phyloP scores from a whole-genome alignment of 2,113 vertebrate species.

The Physeter macrocephalus region DNA sequence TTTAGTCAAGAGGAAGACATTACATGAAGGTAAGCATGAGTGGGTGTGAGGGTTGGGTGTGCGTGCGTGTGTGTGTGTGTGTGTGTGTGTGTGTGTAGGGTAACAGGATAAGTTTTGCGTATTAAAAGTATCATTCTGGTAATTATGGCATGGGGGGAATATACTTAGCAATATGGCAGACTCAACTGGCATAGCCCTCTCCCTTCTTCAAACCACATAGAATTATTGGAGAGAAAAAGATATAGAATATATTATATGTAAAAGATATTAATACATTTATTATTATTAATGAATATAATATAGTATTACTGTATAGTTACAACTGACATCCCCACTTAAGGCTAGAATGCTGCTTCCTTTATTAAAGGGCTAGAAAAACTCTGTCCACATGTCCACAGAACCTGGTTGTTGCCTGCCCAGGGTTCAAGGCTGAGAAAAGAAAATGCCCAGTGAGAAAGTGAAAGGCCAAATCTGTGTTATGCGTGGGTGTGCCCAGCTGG shows the following conservation, averaged over 20 bases:
- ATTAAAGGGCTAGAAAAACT: neutral
- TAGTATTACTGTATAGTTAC: neutral
- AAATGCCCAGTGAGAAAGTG: neutral
- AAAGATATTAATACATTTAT: neutral
- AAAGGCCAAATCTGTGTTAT: neutral
- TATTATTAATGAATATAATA: neutral
- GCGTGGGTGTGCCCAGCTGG: neutral
- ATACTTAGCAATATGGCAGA: neutral
- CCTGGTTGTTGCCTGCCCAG: neutral
- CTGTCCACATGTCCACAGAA: neutral
- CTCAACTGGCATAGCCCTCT: neutral
- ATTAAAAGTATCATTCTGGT: neutral
- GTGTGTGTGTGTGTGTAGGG: neutral
- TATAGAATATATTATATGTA: neutral
- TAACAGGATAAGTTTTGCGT: neutral
- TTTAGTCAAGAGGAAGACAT: neutral
- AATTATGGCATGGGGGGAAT: neutral
- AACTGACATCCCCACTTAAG: no score
- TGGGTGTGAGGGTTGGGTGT: neutral
- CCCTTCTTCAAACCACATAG: neutral
- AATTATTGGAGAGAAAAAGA: neutral
- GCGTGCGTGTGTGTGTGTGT: neutral
- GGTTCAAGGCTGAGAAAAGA: neutral
- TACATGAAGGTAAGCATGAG: neutral
- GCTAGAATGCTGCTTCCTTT: neutral